Evolutionary conservation across 2,797 vertebrate species (phyloP).

Genomic region (Leucoraja ocellata): DNA sequence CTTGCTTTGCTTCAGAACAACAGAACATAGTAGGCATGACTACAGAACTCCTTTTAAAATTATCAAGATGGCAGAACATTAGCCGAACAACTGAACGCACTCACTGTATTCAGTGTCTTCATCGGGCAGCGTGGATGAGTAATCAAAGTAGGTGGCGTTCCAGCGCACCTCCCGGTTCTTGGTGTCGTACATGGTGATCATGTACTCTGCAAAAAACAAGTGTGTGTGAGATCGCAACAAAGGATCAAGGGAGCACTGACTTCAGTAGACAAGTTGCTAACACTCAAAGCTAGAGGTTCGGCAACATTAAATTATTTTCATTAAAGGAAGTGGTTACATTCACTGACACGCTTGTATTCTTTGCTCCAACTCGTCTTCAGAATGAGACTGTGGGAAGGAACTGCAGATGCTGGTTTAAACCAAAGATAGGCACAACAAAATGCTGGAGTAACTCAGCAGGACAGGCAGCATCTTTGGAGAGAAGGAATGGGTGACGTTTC

Average conservation of each 20-base stretch:
- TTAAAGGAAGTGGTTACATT: no score
- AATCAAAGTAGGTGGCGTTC: constrained; percentile 96
- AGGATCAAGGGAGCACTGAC: background rate
- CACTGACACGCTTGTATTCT: background rate
- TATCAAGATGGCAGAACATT: no score
- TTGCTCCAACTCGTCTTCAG: background rate
- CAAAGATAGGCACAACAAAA: no score
- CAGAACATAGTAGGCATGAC: no score
- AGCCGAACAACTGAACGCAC: background rate
- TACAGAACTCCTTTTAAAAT: no score
- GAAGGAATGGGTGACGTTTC: no score
- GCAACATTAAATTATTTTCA: background rate
- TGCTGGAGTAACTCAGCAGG: no score
- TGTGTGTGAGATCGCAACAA: background rate
- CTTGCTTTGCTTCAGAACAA: no score
- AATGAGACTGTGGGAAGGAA: no score
- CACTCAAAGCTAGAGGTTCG: background rate
- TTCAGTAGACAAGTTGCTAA: background rate
- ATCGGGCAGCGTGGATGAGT: constrained; percentile 82
- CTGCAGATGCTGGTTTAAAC: no score
- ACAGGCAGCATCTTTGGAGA: no score
- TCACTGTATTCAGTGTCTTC: constrained; percentile 87
- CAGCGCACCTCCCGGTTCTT: constrained; percentile 89
- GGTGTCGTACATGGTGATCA: constrained; percentile 97
- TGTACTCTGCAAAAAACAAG: constrained; percentile 69